A percentile compares a stretch with the other conserved stretches of the same genome.
Evolutionary conservation across 2,888 invertebrate species (phyloP).

Genomic region (Xestia rhomboidea): DNA sequence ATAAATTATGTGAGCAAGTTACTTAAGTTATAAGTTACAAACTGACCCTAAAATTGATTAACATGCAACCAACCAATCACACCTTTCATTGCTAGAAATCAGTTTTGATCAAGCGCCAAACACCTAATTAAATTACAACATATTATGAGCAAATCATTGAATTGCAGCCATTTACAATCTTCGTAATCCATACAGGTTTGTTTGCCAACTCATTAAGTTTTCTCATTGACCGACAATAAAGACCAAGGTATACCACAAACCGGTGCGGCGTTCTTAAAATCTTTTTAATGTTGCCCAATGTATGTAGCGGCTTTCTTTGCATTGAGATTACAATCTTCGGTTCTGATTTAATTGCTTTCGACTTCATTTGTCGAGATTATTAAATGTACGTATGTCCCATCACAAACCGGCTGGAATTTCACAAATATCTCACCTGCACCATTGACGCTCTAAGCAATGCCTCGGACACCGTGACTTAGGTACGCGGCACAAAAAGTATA

Average conservation of each 20-base stretch:
- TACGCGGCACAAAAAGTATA: not conserved
- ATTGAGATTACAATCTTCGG: slow-evolving; percentile 40
- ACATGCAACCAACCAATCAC: not conserved
- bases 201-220: slow-evolving; percentile 47
- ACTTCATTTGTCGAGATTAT: not conserved
- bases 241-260: slow-evolving; percentile 58
- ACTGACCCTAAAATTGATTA: not conserved
- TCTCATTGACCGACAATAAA: slow-evolving; percentile 57
- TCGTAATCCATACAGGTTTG: slow-evolving; percentile 54
- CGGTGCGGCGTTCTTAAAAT: slow-evolving; percentile 43
- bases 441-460: not conserved
- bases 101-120: slow-evolving; percentile 35
- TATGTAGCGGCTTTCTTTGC: slow-evolving; percentile 46
- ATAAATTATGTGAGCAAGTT: not conserved
- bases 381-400: not conserved
- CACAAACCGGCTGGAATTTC: not conserved
- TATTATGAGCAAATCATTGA: slow-evolving; percentile 30
- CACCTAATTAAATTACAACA: slow-evolving; percentile 38
- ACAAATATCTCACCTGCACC: not conserved
- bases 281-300: slow-evolving; percentile 42
- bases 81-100: slow-evolving; percentile 14
- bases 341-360: slow-evolving; percentile 15
- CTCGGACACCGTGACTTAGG: not conserved
- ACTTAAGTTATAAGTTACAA: not conserved
- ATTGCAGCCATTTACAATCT: slow-evolving; percentile 28